Conservation (phyloP, 2,797 vertebrate genomes). For the Falco novaeseelandiae region DNA sequence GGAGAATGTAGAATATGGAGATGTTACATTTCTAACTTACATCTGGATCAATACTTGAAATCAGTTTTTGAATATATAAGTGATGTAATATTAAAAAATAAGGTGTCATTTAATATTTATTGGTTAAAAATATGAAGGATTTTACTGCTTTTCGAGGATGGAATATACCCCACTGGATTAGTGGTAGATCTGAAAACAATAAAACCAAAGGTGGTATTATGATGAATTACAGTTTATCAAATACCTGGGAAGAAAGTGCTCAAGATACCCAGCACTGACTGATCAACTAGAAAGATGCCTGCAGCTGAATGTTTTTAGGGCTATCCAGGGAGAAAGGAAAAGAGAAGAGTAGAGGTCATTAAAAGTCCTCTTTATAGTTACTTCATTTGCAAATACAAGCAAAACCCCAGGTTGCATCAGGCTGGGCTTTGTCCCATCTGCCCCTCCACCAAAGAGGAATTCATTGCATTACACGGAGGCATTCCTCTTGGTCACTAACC, state of each 20-base stretch:
- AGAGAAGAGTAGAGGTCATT: neutral
- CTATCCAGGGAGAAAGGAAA: neutral
- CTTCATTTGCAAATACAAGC: neutral
- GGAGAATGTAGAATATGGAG: neutral
- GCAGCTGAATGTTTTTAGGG: neutral
- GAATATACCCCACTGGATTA: neutral
- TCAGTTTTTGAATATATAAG: neutral
- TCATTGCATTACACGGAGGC: neutral
- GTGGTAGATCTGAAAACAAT: neutral
- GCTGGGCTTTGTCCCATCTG: neutral
- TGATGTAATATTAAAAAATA: neutral
- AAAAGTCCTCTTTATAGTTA: neutral
- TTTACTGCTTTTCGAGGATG: neutral
- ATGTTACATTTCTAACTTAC: neutral
- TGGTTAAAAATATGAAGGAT: neutral
- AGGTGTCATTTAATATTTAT: neutral
- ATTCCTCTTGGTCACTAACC: neutral
- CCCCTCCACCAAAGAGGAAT: neutral
- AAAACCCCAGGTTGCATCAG: neutral
- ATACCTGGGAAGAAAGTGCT: neutral
- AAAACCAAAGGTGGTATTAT: neutral
- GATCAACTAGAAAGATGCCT: neutral
- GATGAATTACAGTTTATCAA: neutral
- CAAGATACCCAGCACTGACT: neutral
- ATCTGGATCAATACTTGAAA: neutral